phyloP scores from a whole-genome alignment of 2,888 invertebrate species.

The Drosophila diplacantha region DNA sequence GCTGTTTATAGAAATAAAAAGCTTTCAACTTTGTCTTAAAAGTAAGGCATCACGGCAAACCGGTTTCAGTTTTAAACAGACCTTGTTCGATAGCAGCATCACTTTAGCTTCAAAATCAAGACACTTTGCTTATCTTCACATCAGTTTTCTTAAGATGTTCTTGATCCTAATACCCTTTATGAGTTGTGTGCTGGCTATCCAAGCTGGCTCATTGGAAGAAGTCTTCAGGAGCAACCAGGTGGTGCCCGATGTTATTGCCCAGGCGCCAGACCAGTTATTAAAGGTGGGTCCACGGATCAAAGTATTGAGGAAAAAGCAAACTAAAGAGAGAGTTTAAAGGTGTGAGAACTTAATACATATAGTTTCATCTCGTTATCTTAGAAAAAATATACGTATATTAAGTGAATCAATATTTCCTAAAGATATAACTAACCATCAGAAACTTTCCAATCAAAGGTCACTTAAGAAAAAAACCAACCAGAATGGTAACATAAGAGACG shows the following conservation, averaged over 20 bases:
- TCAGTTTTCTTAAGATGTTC: conserved; percentile 32
- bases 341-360: neutral
- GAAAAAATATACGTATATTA: neutral
- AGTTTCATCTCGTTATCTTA: neutral
- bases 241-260: conserved; percentile 64
- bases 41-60: conserved; percentile 41
- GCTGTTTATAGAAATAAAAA: conserved; percentile 10
- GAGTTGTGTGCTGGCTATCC: conserved; percentile 33
- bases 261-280: conserved; percentile 54
- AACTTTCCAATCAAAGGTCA: conserved; percentile 53
- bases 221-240: conserved; percentile 81
- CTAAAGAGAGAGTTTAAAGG: neutral
- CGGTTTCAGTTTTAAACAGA: conserved; percentile 54
- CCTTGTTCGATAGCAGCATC: conserved; percentile 18
- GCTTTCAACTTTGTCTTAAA: conserved; percentile 36
- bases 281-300: conserved; percentile 38
- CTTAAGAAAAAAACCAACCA: neutral
- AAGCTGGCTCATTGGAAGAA: conserved; percentile 46
- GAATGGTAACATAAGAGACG: no score
- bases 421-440: neutral
- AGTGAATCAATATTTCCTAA: no score
- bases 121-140: neutral
- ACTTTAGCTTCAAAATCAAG: neutral
- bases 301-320: neutral
- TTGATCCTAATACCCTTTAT: conserved; percentile 24